Base-by-base conservation (phyloP, 2,797 vertebrate species). In the Sebastes trivittatus region DNA sequence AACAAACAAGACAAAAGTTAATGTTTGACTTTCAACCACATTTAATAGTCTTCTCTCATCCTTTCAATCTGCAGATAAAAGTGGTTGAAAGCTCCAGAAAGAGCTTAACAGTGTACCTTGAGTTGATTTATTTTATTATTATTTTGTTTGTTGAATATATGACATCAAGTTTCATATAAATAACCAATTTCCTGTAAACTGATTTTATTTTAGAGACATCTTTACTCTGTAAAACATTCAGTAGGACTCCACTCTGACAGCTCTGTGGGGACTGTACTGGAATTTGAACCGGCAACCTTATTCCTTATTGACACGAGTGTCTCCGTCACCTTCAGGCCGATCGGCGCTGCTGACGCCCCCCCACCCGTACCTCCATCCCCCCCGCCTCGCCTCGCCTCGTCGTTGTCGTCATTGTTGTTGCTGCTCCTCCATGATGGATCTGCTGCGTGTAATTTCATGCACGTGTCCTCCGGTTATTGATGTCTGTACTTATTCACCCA, bases 401-500 rank as follows among this genome's bases (percentile, higher is more conserved):
- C 46, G 34, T 36, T 36, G 38, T 75, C 49, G 54, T 46, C 25
- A n/a, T 60, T 30, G 58, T 62, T 49, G 63, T 66, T 75, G 78
- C 14, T 80, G 67, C 25, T 78, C 46, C 8, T 66, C 59, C 70
- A 60, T 89, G 89, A 93, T 92, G 86, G 84, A 91, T 92, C 86
- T 85, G 78, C 78, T 81, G 70, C 7, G 13, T 83, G 75, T 88
- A 83, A 89, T 86, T 90, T 92, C 83, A 91, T 88, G 89, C 88
- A 84, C 49, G 65, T 77, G 84, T 91, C 89, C 60, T 62, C 74
- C 11, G 20, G 78, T 89, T 89, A 92, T 92, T 91, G 88, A 90
- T 89, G 88, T 85, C 61, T 86, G 77, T 83, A 84, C 89, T 91
- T 87, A 88, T 85, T 82, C 89, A 87, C 68, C 82, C 84, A 88